Base-by-base conservation (phyloP, 2,888 invertebrate species). In the Hofmannophila pseudospretella region DNA sequence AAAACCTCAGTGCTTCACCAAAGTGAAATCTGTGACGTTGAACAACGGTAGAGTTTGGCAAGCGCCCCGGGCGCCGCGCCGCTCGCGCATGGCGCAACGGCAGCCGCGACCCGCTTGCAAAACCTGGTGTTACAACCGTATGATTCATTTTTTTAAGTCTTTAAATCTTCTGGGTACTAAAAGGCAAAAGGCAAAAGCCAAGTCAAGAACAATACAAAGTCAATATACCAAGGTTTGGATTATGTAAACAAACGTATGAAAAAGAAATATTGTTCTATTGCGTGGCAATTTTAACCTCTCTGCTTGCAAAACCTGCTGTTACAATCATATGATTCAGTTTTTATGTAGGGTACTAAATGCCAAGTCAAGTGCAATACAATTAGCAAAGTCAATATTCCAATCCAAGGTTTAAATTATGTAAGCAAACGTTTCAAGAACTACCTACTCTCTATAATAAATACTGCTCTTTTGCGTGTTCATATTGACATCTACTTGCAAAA, bases 31-130 rank as follows among this genome's bases (percentile, higher is more conserved):
- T 45, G 38, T 39, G 39, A 39, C 39, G 34, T 38, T 51, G 38
- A 53, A 56, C 44, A 54, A 43, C 50, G 34, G 34, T 33, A 38
- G 37, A 38, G 54, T 58, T 57, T 58, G 67, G 65, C 64, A 70
- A 67, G 54, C 48, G 44, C 40, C 49, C 36, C 33, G 38, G 37
- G 38, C 36, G 43, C 23, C 36, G 32, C 31, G 45, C 35, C 39
- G 35, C 36, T 34, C n/a, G 44, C 31, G 39, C 39, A 34, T 67
- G 62, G 54, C 57, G 64, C 55, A 71, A 70, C 38, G 12, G 35
- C 25, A n/a, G 4, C 20, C 28, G 28, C 33, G 36, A 7, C 30
- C 34, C 32, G 42, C 28, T 43, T 43, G 39, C 45, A 38, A 40
- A 36, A 39, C 23, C 13, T 10, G 14, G 19, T 34, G 22, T 26